Conservation (phyloP, 2,888 invertebrate genomes). For the Drosophila vallismaia region DNA sequence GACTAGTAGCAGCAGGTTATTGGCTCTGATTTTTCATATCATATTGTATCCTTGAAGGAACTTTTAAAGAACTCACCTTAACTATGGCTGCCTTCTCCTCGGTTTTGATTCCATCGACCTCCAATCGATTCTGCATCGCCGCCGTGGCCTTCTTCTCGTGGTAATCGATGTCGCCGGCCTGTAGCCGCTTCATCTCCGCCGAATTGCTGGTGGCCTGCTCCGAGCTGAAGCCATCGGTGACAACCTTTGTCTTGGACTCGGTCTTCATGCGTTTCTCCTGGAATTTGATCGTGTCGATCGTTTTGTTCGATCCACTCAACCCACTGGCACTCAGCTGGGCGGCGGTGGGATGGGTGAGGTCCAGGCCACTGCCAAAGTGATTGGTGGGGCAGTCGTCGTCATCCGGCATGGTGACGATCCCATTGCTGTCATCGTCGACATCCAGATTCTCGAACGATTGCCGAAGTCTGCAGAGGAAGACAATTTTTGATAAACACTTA, state of each 20-base stretch:
- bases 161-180: constrained; percentile 92
- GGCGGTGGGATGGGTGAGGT: constrained; percentile 82
- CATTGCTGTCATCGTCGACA: constrained; percentile 86
- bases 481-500: not conserved
- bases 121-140: constrained; percentile 90
- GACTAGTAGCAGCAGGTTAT: constrained; percentile 37
- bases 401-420: constrained; percentile 91
- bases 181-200: constrained; percentile 89
- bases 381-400: constrained; percentile 87
- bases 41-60: not conserved
- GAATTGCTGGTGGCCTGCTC: constrained; percentile 89
- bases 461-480: constrained; percentile 85
- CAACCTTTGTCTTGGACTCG: constrained; percentile 90
- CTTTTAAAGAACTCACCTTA: constrained; percentile 86
- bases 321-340: constrained; percentile 81
- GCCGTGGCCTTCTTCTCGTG: constrained; percentile 91
- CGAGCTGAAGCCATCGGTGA: constrained; percentile 92
- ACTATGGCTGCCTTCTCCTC: constrained; percentile 93
- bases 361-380: constrained; percentile 74
- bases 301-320: constrained; percentile 81
- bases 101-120: constrained; percentile 93
- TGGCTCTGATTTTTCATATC: constrained; percentile 26
- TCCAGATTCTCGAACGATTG: constrained; percentile 92
- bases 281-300: constrained; percentile 89
- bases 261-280: constrained; percentile 93